Evolutionary conservation across 2,888 invertebrate genomes (phyloP), one percentile per base, ranked within the genome.

Genomic region (Leucozona laternaria): DNA sequence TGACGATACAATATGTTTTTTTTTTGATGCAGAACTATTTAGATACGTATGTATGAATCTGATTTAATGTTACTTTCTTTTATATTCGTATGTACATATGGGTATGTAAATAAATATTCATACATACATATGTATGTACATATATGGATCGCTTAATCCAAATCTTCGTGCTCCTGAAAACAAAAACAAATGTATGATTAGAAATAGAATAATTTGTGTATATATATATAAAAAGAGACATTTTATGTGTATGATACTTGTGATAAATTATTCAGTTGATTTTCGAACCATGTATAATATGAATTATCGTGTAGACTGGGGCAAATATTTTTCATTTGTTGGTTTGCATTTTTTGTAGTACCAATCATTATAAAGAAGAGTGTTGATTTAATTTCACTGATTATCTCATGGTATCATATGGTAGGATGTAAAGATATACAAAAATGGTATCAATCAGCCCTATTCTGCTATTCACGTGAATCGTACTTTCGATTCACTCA

Each of bases 1-100:
- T 58, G 28, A 37, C 25, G 68, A 60, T 28, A 50, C 37, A 17
- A 34, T 34, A 11, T 64, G 72, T 60, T 73, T 17, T 79, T 76
- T 60, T 73, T 17, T 79, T 64, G 34, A 75, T 55, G 66, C 20
- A 34, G 17, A 64, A 25, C 4, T 28, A 28, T 40, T 28, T 57
- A 40, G 34, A 6, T 1, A 8, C 2, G 8, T 7, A 28, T 22
- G 17, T 28, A 55, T 73, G 62, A 17, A n/a, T n/a, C n/a, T n/a
- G 31, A 37, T 70, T 37, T 22, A 17, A 62, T 70, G 31, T 20
- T 34, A 48, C 20, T 10, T 28, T 64, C 6, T 17, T 25, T 8
- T n/a, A 11, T 10, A 43, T 28, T 40, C 4, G 1, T 25, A 4
- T 28, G 34, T 43, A 22, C 43, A 64, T 15, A 40, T 25, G 8